Conservation (phyloP, 2,797 vertebrate genomes). For the Clarias pachynema region DNA sequence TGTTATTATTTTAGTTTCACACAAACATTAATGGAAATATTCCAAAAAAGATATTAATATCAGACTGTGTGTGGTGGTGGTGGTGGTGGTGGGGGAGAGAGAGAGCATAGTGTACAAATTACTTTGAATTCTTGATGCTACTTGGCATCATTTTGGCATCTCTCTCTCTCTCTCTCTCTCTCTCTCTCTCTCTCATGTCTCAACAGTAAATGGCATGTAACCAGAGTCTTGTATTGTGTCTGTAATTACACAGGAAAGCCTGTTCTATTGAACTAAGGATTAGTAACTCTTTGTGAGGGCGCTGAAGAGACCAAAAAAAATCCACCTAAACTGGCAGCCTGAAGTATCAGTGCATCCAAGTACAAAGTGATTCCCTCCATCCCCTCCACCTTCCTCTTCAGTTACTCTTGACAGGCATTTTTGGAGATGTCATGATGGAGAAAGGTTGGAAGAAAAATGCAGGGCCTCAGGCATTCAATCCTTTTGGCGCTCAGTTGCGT, state of each 20-base stretch:
- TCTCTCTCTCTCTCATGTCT: slow-evolving; percentile 53
- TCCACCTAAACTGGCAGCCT: slow-evolving; percentile 37
- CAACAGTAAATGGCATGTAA: slow-evolving; percentile 58
- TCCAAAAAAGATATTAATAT: slow-evolving; percentile 8
- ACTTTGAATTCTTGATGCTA: background rate
- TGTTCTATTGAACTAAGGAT: slow-evolving; percentile 67
- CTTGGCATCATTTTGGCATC: background rate
- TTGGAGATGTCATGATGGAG: slow-evolving; percentile 60
- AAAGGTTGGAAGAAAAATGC: slow-evolving; percentile 52
- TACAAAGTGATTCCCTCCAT: slow-evolving; percentile 50
- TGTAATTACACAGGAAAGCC: slow-evolving; percentile 70
- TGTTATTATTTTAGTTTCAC: background rate
- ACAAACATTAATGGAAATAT: background rate
- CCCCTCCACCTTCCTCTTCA: slow-evolving; percentile 48
- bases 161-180: slow-evolving; percentile 33
- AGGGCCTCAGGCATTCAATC: slow-evolving; percentile 60
- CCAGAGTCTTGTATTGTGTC: slow-evolving; percentile 63
- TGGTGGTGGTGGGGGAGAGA: background rate
- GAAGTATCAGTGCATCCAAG: slow-evolving; percentile 54
- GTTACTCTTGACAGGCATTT: slow-evolving; percentile 58
- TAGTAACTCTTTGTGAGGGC: slow-evolving; percentile 66
- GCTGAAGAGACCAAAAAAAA: slow-evolving; percentile 46
- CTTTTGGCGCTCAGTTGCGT: slow-evolving; percentile 50
- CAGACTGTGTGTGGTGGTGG: background rate
- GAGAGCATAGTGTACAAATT: slow-evolving; percentile 20